phyloP scores from a whole-genome alignment of 2,888 invertebrate genomes.

The Asteroscopus sphinx region DNA sequence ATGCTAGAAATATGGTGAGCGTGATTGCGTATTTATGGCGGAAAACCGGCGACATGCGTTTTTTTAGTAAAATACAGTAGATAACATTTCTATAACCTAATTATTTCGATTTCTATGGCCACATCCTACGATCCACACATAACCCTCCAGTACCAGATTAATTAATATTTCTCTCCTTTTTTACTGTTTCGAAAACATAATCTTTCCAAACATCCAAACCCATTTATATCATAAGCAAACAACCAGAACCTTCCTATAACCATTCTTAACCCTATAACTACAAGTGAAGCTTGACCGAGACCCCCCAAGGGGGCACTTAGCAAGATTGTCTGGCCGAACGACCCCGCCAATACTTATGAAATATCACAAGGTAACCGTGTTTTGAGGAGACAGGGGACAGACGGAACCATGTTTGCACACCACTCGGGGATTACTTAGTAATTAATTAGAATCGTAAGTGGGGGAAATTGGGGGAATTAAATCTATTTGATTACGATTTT shows the following conservation, averaged over 20 bases:
- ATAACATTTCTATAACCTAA: too few relatives aligned
- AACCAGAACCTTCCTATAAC: constrained; percentile 18
- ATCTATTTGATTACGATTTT: constrained; percentile 28
- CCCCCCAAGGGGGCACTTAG: constrained; percentile 43
- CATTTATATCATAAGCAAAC: constrained; percentile 24
- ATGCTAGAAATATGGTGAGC: too few relatives aligned
- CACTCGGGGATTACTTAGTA: constrained; percentile 48
- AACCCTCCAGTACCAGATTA: neutral
- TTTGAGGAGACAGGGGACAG: constrained; percentile 32
- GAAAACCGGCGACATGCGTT: too few relatives aligned
- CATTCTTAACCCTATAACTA: constrained; percentile 19
- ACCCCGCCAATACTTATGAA: constrained; percentile 41
- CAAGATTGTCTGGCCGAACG: constrained; percentile 40
- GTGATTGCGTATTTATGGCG: too few relatives aligned
- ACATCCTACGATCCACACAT: neutral
- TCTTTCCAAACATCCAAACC: constrained; percentile 15
- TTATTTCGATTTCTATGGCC: too few relatives aligned
- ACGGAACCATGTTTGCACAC: constrained; percentile 42
- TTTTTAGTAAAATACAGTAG: too few relatives aligned
- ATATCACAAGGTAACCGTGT: constrained; percentile 45
- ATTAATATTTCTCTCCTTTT: too few relatives aligned
- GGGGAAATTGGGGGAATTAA: constrained; percentile 30
- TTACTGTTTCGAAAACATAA: constrained; percentile 3
- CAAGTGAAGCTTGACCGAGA: neutral
- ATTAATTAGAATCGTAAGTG: constrained; percentile 53